Base-by-base conservation (phyloP, 2,113 vertebrate genomes). In the Onychostoma macrolepis region DNA sequence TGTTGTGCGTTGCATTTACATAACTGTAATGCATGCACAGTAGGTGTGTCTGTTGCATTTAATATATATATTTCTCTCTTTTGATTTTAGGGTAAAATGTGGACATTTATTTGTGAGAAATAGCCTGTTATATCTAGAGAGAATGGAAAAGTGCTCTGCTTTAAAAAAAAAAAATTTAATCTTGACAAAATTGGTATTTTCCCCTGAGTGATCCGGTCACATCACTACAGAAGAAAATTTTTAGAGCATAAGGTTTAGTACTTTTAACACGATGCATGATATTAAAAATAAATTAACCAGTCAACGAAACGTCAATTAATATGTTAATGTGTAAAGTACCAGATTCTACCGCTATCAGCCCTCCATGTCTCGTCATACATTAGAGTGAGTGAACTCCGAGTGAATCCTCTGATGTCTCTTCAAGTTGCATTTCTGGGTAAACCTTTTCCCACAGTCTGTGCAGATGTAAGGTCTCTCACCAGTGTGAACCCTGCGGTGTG, bases 331-430 rank as follows among this genome's bases (percentile, higher is more conserved):
- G 11, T 77, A 30, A 45, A 2, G 4, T 8, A 81, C 26, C 50
- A n/a, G 53, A 74, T 21, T 63, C 48, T 11, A 82, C 8, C 38
- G 6, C 38, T 19, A 33, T 28, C 38, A 50, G 33, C 36, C 50
- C 71, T 33, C 65, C 75, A 50, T 19, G 28, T 12, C 6, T n/a
- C 2, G 45, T 90, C 84, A 90, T 65, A 72, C n/a, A 33, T 77
- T 85, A 2, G 90, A 75, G 4, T 58, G 45, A 17, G 83, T 41
- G 7, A 75, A n/a, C n/a, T 84, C 92, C 0, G 90, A 87, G 77
- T 96, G 95, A 85, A 96, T 94, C 86, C 95, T 94, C 93, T 96
- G 93, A 81, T 96, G 96, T 26, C 94, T 91, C 69, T 93, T 95
- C 33, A 96, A 90, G 89, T 96, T 95, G 61, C 95, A 96, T 80